phyloP scores from a whole-genome alignment of 2,113 vertebrate species.

The Phyllostomus discolor region DNA sequence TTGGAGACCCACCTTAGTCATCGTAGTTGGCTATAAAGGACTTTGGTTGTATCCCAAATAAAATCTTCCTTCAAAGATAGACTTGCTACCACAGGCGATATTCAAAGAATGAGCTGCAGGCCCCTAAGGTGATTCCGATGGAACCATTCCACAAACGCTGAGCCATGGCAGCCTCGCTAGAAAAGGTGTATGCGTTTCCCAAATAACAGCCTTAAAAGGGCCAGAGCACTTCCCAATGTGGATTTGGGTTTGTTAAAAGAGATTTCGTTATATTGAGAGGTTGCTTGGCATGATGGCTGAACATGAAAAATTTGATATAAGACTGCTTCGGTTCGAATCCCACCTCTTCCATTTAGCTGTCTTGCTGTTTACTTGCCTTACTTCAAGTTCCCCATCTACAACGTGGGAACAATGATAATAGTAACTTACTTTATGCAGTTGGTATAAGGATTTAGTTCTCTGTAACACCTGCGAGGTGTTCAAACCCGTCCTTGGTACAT shows the following conservation, averaged over 20 bases:
- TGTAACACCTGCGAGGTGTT: not conserved
- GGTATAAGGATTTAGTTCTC: not conserved
- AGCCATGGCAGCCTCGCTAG: not conserved
- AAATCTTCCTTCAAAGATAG: constrained; percentile 22
- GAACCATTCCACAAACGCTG: not conserved
- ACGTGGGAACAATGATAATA: not conserved
- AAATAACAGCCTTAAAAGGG: constrained; percentile 9
- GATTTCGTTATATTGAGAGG: not conserved
- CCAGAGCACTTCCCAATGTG: not conserved
- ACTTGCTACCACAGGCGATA: not conserved
- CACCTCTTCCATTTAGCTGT: not conserved
- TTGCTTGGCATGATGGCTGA: not conserved
- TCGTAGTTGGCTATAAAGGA: not conserved
- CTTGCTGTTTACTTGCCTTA: not conserved
- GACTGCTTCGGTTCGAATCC: not conserved
- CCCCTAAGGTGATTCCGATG: not conserved
- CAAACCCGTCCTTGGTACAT: not conserved
- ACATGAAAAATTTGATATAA: not conserved
- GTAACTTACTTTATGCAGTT: not conserved
- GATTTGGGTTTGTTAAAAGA: not conserved
- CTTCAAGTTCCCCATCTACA: not conserved
- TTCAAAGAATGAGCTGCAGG: constrained; percentile 49
- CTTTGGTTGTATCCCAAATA: not conserved
- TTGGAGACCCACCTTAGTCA: not conserved
- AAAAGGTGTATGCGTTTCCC: not conserved